Evolutionary conservation across 2,797 vertebrate genomes (phyloP).

Genomic region (Distichodus sexfasciatus): DNA sequence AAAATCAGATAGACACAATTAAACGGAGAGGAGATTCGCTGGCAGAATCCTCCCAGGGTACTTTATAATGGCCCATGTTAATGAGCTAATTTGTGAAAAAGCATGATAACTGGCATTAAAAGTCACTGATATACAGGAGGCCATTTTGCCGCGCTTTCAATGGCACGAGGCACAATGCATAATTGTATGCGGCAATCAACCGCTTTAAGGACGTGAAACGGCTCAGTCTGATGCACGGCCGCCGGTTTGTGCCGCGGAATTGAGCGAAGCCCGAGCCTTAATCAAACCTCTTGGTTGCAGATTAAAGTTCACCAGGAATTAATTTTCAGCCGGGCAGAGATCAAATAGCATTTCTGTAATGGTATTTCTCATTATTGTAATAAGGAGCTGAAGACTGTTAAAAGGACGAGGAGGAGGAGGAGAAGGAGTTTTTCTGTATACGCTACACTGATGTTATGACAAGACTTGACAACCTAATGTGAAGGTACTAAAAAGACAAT

Average conservation of each 20-base stretch:
- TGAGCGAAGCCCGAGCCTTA: conserved; percentile 44
- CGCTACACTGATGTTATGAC: not conserved
- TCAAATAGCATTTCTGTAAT: conserved; percentile 57
- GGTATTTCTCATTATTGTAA: conserved; percentile 56
- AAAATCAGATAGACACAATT: conserved; percentile 51
- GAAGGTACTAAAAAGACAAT: too few species aligned
- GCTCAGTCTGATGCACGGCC: conserved; percentile 24
- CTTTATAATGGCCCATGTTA: conserved; percentile 57
- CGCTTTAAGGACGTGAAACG: conserved; percentile 45
- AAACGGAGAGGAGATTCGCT: conserved; percentile 46
- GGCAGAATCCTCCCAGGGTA: conserved; percentile 52
- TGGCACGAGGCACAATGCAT: conserved; percentile 44
- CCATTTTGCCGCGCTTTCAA: conserved; percentile 42
- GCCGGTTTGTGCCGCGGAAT: conserved; percentile 42
- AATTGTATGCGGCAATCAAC: conserved; percentile 54
- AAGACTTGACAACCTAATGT: not conserved
- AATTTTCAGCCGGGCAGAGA: conserved; percentile 53
- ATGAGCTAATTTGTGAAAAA: conserved; percentile 58
- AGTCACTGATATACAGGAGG: conserved; percentile 53
- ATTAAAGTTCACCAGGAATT: conserved; percentile 54
- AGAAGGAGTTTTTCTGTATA: not conserved
- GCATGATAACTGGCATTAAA: conserved; percentile 56
- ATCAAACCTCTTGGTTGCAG: conserved; percentile 54
- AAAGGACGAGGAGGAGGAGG: conserved; percentile 12
- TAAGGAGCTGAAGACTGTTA: conserved; percentile 37